phyloP scores from a whole-genome alignment of 2,113 vertebrate genomes.

The Cygnus buccinator region DNA sequence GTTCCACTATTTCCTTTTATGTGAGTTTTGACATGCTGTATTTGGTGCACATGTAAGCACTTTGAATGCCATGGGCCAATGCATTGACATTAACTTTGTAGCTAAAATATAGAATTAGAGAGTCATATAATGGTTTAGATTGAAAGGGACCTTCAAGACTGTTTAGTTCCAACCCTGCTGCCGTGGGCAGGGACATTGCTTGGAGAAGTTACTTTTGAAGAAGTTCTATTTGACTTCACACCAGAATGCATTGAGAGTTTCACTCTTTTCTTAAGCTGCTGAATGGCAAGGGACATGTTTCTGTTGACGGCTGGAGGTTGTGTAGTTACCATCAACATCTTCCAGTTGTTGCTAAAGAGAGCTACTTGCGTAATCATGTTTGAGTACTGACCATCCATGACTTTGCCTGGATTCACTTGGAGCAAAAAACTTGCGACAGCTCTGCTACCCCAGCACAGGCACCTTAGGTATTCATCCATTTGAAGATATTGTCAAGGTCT shows the following conservation, averaged over 20 bases:
- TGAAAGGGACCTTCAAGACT: too few relatives aligned
- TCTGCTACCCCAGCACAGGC: neutral
- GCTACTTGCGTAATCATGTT: neutral
- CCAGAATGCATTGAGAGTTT: neutral
- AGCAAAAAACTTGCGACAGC: neutral
- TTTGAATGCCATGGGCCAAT: neutral
- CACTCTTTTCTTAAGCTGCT: neutral
- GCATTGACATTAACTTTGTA: neutral
- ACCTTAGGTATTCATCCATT: neutral
- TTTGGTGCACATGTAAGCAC: neutral
- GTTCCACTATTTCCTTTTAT: neutral
- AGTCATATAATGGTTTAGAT: too few relatives aligned
- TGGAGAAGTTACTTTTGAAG: neutral
- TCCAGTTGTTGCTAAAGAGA: neutral
- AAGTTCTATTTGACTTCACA: neutral
- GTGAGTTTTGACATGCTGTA: neutral
- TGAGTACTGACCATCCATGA: neutral
- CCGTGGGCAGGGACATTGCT: too few relatives aligned
- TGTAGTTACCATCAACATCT: neutral
- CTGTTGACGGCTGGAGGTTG: neutral
- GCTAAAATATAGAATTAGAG: neutral
- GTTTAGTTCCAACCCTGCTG: too few relatives aligned
- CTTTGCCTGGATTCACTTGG: neutral
- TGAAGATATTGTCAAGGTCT: neutral
- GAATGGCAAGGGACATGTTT: neutral